Evolutionary conservation across 1,140 invertebrate species (phyloP).

Genomic region (Vanessa tameamea): DNA sequence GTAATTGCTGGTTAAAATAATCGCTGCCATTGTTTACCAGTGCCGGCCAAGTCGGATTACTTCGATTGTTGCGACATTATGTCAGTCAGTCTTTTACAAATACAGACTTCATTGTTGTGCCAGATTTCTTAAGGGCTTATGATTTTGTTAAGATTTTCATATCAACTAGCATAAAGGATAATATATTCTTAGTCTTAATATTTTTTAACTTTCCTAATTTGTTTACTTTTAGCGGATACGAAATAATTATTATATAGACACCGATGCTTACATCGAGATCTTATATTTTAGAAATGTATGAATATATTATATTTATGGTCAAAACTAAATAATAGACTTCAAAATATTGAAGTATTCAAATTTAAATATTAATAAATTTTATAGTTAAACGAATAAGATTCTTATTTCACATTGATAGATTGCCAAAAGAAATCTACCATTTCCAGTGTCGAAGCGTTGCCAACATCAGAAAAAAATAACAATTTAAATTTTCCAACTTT

Average conservation of each 20-base stretch:
- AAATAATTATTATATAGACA: no score
- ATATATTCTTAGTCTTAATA: no score
- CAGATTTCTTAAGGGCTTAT: neutral
- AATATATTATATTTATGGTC: no score
- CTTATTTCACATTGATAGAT: constrained; percentile 1
- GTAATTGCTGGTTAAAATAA: constrained; percentile 26
- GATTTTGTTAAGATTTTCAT: no score
- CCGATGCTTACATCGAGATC: no score
- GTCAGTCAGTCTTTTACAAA: neutral
- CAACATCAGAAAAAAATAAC: neutral
- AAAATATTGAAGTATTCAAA: no score
- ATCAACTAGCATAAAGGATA: no score
- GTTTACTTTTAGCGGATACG: no score
- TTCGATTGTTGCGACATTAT: constrained; percentile 18
- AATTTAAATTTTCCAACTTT: constrained; percentile 25
- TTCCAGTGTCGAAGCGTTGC: neutral
- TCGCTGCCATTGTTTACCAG: constrained; percentile 30
- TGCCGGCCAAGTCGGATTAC: constrained; percentile 26
- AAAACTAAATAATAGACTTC: no score
- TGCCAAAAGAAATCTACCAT: neutral
- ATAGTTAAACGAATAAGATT: neutral
- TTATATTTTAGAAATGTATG: no score
- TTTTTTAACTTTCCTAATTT: no score
- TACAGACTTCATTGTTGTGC: neutral
- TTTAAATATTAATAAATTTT: no score